Conservation (phyloP, 2,888 invertebrate species). For the Melitaea athalia region DNA sequence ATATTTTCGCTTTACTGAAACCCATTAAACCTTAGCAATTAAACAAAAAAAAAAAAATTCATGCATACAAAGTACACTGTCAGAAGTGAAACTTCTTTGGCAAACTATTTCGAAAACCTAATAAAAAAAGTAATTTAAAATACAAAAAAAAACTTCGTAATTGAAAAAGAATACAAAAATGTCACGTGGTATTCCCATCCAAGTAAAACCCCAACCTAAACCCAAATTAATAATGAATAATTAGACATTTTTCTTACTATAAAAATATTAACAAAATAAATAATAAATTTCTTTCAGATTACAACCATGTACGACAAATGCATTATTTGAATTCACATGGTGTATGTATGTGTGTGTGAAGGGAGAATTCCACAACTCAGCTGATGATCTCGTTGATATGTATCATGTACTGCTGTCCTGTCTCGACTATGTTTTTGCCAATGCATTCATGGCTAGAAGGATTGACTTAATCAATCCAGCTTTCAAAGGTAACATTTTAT, state of each 20-base stretch:
- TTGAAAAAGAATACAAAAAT: too few relatives aligned
- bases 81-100: too few relatives aligned
- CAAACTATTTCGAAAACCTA: too few relatives aligned
- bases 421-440: conserved; percentile 94
- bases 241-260: neutral
- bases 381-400: conserved; percentile 96
- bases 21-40: too few relatives aligned
- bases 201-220: too few relatives aligned
- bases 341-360: conserved; percentile 94
- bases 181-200: too few relatives aligned
- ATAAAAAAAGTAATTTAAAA: too few relatives aligned
- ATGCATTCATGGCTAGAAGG: conserved; percentile 90
- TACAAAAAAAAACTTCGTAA: too few relatives aligned
- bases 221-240: too few relatives aligned
- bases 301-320: conserved; percentile 89
- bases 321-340: conserved; percentile 97
- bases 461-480: conserved; percentile 92
- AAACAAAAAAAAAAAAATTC: too few relatives aligned
- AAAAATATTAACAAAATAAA: neutral
- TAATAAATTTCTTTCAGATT: conserved; percentile 71
- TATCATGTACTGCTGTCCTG: conserved; percentile 95
- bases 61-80: too few relatives aligned
- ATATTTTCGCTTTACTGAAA: too few relatives aligned
- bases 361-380: conserved; percentile 91
- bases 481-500: conserved; percentile 84